Percentiles rank a stretch among this genome's conserved stretches.
Conservation (phyloP, 1,140 invertebrate species). For the Leptonema lineaticorne region DNA sequence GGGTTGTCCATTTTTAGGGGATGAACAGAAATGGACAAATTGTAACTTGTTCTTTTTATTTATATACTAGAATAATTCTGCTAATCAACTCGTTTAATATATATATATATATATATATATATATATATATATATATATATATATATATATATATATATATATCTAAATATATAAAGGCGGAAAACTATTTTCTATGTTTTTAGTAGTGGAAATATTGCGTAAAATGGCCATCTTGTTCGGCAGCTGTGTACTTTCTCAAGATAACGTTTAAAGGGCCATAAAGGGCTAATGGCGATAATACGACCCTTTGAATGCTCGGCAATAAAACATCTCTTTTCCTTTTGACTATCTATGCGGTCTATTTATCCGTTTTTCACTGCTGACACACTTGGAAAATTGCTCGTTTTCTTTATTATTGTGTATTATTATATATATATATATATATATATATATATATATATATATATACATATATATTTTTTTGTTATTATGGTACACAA, state of each 20-base stretch:
- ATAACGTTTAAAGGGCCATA: not conserved
- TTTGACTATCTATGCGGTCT: not conserved
- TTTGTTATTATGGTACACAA: too few relatives aligned
- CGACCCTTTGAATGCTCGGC: not conserved
- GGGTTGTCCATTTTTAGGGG: not conserved
- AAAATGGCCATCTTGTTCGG: too few relatives aligned
- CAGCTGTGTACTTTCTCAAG: not conserved
- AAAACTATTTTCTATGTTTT: too few relatives aligned
- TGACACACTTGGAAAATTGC: not conserved
- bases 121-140: not conserved
- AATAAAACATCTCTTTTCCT: conserved; percentile 9
- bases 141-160: not conserved
- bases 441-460: not conserved
- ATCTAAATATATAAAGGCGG: not conserved
- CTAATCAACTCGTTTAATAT: not conserved
- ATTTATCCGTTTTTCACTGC: not conserved
- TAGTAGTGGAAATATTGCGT: too few relatives aligned
- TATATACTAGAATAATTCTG: too few relatives aligned
- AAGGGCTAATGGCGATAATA: conserved; percentile 3
- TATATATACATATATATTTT: not conserved
- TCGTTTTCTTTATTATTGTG: not conserved
- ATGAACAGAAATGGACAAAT: not conserved
- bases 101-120: not conserved
- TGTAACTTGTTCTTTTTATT: conserved; percentile 22
- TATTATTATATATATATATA: not conserved